These are phyloP conservation scores for Salvelinus sp. DNA, from an alignment of 2,113 vertebrate species.

Conservation along the genomic window DNA sequence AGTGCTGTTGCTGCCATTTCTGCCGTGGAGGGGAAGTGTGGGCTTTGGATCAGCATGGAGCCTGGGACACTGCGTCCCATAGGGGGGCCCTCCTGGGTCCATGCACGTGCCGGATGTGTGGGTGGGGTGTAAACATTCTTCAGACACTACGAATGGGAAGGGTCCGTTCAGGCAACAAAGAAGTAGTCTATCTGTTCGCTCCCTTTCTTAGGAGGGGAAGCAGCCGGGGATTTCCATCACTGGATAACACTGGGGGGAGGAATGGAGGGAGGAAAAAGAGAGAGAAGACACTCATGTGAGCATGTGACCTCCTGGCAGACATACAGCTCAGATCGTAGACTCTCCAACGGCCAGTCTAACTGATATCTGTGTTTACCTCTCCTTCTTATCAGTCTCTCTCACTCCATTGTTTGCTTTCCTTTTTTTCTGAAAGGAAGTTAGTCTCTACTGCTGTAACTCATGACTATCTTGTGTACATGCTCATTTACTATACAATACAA, in stretches of 20 bases:
- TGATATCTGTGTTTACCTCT: conserved; percentile 26
- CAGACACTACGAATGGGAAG: conserved; percentile 36
- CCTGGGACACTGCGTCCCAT: neutral
- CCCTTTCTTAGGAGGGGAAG: conserved; percentile 39
- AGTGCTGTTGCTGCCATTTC: conserved; percentile 7
- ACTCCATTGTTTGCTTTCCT: neutral
- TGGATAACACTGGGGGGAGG: conserved; percentile 1
- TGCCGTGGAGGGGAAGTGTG: conserved; percentile 30
- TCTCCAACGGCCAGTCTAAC: conserved; percentile 15
- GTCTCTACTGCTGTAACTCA: neutral
- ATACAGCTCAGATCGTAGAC: neutral
- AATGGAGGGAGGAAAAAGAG: neutral
- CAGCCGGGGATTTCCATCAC: conserved; percentile 62
- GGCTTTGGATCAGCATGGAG: conserved; percentile 29
- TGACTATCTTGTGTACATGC: neutral
- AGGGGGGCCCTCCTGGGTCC: neutral
- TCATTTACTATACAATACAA: neutral
- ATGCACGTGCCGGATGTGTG: neutral
- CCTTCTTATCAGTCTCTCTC: neutral
- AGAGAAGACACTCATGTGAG: conserved; percentile 5
- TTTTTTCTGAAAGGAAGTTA: neutral
- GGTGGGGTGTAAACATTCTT: conserved; percentile 47
- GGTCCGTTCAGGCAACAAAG: conserved; percentile 44
- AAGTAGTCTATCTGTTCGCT: conserved; percentile 32
- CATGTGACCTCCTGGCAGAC: conserved; percentile 41